Evolutionary conservation across 1,140 invertebrate genomes (phyloP).

Genomic region (Euwallacea fornicatus): DNA sequence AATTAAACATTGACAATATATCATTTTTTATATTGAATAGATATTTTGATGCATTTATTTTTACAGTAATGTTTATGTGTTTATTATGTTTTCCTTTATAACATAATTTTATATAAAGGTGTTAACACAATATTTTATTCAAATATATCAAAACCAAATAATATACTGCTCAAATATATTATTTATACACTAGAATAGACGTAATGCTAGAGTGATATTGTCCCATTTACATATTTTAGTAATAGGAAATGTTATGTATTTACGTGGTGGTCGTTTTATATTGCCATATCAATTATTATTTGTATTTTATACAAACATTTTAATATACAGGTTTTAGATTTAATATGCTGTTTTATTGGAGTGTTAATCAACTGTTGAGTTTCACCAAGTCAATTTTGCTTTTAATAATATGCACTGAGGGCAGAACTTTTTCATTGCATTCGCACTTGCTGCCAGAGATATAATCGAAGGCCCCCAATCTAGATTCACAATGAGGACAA

Average conservation of each 20-base stretch:
- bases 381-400: constrained; percentile 51
- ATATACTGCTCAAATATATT: constrained; percentile 26
- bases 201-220: no score
- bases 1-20: no score
- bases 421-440: constrained; percentile 52
- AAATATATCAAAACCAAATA: constrained; percentile 21
- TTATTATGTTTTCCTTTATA: not conserved
- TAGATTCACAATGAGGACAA: constrained; percentile 54
- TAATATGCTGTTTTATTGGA: not conserved
- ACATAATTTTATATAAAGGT: constrained; percentile 1
- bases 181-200: constrained; percentile 5
- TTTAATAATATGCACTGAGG: constrained; percentile 53
- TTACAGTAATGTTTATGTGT: no score
- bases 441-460: constrained; percentile 55
- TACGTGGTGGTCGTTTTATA: not conserved
- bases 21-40: no score
- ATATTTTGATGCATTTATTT: no score
- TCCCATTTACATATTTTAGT: no score
- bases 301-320: constrained; percentile 9
- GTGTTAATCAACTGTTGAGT: not conserved
- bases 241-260: not conserved
- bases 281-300: constrained; percentile 11
- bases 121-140: constrained; percentile 3
- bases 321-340: constrained; percentile 17
- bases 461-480: constrained; percentile 59